Conservation (phyloP, 2,797 vertebrate species). For the Crenichthys baileyi region DNA sequence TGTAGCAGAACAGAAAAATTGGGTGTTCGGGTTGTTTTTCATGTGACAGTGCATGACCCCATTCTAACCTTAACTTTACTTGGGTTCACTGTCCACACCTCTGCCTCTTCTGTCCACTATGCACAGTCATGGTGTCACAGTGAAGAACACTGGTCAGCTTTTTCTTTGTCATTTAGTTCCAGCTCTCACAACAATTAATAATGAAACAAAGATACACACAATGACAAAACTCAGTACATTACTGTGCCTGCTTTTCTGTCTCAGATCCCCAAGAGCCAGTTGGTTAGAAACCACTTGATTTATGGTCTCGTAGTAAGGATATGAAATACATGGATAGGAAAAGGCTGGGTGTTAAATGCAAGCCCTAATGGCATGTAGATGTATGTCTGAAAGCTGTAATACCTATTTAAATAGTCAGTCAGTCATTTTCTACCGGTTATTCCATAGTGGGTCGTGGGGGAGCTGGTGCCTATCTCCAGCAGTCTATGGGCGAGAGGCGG, state of each 20-base stretch:
- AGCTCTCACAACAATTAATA: not conserved
- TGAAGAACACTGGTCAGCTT: not conserved
- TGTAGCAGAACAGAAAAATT: not conserved
- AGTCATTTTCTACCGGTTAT: too few species aligned
- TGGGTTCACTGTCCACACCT: not conserved
- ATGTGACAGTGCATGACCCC: constrained; percentile 8
- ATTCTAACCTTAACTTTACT: constrained; percentile 10
- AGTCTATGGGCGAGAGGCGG: too few species aligned
- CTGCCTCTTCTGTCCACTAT: not conserved
- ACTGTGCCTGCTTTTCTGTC: not conserved
- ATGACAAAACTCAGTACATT: not conserved
- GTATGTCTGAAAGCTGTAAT: not conserved
- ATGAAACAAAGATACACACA: not conserved
- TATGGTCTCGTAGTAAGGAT: not conserved
- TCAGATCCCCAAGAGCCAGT: not conserved
- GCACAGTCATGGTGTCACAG: not conserved
- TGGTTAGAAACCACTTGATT: not conserved
- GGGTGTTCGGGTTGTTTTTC: not conserved
- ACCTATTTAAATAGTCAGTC: not conserved
- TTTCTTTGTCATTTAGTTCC: constrained; percentile 1
- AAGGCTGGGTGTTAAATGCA: too few species aligned
- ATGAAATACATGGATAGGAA: not conserved
- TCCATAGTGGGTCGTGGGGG: too few species aligned
- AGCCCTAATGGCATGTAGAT: not conserved
- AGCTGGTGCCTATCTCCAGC: too few species aligned